Conservation (phyloP, 2,113 vertebrate genomes). For the Vulpes lagopus region DNA sequence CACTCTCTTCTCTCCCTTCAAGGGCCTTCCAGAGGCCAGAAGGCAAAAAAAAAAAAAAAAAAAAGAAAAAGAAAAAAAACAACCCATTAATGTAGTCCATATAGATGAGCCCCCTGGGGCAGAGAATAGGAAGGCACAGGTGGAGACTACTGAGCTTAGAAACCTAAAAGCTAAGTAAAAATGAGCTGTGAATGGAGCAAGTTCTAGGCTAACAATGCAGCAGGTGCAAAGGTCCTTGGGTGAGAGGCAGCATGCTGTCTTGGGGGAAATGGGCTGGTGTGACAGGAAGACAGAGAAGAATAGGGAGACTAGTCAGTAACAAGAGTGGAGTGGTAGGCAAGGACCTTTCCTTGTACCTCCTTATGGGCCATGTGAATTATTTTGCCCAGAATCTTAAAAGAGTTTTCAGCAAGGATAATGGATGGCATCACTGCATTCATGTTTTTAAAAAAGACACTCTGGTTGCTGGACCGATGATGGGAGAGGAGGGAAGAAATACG, state of each 20-base stretch:
- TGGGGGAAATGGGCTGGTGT: neutral
- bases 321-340: neutral
- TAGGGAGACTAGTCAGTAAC: neutral
- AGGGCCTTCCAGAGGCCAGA: neutral
- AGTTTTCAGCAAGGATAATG: neutral
- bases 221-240: neutral
- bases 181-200: neutral
- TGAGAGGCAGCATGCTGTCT: too few species aligned
- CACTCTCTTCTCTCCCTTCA: neutral
- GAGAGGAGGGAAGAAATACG: neutral
- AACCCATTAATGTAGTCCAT: neutral
- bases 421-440: neutral
- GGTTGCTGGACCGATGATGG: neutral
- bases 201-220: neutral
- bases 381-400: neutral
- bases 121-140: neutral
- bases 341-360: neutral
- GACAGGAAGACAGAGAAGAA: neutral
- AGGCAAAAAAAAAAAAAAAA: neutral
- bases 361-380: neutral
- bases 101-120: neutral
- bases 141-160: neutral
- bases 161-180: neutral
- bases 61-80: neutral
- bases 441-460: neutral